A percentile compares a stretch with the other conserved stretches of the same genome.
These are phyloP conservation scores for Amazona vittata DNA, from an alignment of 2,113 vertebrate species.

Conservation along the genomic window DNA sequence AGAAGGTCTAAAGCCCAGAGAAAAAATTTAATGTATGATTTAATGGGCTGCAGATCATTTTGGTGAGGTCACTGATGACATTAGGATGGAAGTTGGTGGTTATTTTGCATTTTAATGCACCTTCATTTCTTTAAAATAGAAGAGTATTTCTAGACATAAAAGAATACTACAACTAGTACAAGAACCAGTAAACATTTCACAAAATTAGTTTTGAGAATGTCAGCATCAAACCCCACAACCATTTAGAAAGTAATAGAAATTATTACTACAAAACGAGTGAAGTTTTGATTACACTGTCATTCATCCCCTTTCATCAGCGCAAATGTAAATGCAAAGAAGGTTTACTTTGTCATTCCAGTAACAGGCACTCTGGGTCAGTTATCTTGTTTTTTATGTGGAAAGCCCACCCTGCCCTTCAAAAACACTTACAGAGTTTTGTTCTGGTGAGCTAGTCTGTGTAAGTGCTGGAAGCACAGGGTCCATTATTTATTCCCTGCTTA, in stretches of 20 bases:
- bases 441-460: background rate
- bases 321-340: background rate
- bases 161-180: background rate
- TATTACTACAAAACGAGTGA: background rate
- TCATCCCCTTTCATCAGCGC: background rate
- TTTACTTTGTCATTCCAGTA: background rate
- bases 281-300: background rate
- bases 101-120: background rate
- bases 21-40: background rate
- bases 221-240: background rate
- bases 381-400: background rate
- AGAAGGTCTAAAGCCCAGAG: background rate
- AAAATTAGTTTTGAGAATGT: background rate
- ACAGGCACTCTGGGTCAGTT: background rate
- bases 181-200: background rate
- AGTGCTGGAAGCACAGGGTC: background rate
- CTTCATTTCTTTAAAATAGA: background rate
- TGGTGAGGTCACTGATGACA: background rate
- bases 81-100: background rate
- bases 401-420: background rate
- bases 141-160: background rate
- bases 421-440: background rate
- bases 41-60: background rate
- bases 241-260: background rate
- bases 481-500: background rate